A percentile compares a stretch with the other conserved stretches of the same genome.
Evolutionary conservation across 2,888 invertebrate species (phyloP).

Genomic region (Rhagonycha lutea): DNA sequence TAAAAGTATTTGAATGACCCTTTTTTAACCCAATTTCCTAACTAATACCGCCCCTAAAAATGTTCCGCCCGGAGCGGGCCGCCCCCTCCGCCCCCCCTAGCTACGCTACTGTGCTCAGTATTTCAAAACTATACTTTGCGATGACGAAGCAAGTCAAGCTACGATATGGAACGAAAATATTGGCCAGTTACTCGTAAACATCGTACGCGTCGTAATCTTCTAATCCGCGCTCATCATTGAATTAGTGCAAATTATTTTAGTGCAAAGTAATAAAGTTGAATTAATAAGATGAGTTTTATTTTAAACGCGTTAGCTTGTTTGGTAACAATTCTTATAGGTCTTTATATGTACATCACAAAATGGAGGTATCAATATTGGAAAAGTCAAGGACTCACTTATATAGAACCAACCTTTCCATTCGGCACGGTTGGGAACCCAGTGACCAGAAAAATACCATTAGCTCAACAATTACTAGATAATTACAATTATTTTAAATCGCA

Average conservation of each 20-base stretch:
- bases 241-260: too few species aligned
- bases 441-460: not conserved
- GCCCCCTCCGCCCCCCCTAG: too few species aligned
- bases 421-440: not conserved
- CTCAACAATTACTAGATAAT: not conserved
- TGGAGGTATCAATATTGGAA: not conserved
- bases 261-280: not conserved
- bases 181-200: not conserved
- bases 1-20: too few species aligned
- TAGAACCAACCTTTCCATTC: not conserved
- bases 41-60: too few species aligned
- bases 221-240: not conserved
- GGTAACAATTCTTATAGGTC: not conserved
- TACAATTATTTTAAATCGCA: conserved; percentile 8
- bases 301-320: not conserved
- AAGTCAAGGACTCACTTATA: not conserved
- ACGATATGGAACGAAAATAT: not conserved
- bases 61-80: too few species aligned
- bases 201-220: not conserved
- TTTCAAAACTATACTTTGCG: not conserved
- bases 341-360: not conserved
- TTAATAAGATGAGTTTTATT: not conserved
- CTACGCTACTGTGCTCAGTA: too few species aligned
- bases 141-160: not conserved
- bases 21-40: too few species aligned